phyloP scores from a whole-genome alignment of 2,113 vertebrate species.

The Gasterosteus nipponicus region DNA sequence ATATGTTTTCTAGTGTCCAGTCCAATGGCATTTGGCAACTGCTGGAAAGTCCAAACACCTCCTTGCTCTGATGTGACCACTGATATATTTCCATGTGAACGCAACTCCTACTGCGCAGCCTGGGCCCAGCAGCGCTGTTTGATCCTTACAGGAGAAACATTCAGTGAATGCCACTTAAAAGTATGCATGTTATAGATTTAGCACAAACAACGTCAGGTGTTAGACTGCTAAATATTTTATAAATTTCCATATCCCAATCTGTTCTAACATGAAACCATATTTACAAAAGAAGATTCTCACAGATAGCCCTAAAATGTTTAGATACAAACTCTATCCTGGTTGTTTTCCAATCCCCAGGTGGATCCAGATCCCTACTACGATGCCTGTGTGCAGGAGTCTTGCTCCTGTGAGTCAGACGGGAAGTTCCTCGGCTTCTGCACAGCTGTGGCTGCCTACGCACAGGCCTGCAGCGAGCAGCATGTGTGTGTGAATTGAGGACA shows the following conservation, averaged over 20 bases:
- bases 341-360: constrained; percentile 73
- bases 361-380: constrained; percentile 83
- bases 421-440: constrained; percentile 89
- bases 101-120: constrained; percentile 83
- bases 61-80: constrained; percentile 81
- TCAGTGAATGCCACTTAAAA: constrained; percentile 84
- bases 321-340: neutral
- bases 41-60: constrained; percentile 81
- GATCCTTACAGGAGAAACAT: constrained; percentile 80
- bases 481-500: constrained; percentile 85
- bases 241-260: neutral
- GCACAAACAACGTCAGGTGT: neutral
- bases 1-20: constrained; percentile 50
- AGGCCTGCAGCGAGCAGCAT: constrained; percentile 81
- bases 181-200: constrained; percentile 56
- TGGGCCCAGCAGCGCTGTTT: constrained; percentile 86
- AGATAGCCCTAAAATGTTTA: neutral
- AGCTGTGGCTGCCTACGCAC: constrained; percentile 84
- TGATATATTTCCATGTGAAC: constrained; percentile 84
- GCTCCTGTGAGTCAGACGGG: constrained; percentile 86
- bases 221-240: neutral
- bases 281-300: neutral
- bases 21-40: constrained; percentile 84
- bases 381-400: constrained; percentile 86
- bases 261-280: neutral